Percentiles rank a stretch among this genome's conserved stretches.
phyloP scores from a whole-genome alignment of 1,140 invertebrate species.

The Aphelinus atriplicis region DNA sequence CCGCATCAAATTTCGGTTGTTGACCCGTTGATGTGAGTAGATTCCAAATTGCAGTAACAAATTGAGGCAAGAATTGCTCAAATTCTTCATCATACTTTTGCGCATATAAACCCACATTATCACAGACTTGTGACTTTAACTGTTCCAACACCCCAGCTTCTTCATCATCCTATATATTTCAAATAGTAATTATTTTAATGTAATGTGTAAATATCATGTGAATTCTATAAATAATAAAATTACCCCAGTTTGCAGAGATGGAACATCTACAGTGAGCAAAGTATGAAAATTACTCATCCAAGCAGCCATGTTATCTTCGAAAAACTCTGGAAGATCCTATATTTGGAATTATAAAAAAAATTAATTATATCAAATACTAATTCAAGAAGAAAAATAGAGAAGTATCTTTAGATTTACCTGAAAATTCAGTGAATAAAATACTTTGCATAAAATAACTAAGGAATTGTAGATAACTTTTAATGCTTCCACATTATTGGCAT shows the following conservation, averaged over 20 bases:
- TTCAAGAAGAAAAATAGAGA: slow-evolving; percentile 19
- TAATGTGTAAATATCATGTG: background rate
- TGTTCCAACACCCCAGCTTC: slow-evolving; percentile 91
- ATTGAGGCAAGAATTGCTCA: slow-evolving; percentile 83
- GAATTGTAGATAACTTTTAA: slow-evolving; percentile 91
- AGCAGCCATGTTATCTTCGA: slow-evolving; percentile 94
- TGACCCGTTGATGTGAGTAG: slow-evolving; percentile 85
- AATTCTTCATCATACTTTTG: slow-evolving; percentile 99
- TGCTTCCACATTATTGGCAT: slow-evolving; percentile 82
- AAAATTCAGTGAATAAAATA: slow-evolving; percentile 96
- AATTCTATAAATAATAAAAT: slow-evolving; percentile 26
- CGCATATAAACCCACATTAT: slow-evolving; percentile 94
- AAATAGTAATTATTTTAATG: background rate
- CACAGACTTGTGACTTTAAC: slow-evolving; percentile 93
- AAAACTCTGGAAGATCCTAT: slow-evolving; percentile 95
- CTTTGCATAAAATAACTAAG: slow-evolving; percentile 90
- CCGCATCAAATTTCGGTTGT: slow-evolving; percentile 91
- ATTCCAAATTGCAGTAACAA: slow-evolving; percentile 94
- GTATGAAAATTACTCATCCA: slow-evolving; percentile 94
- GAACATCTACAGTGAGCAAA: slow-evolving; percentile 82
- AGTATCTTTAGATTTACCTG: slow-evolving; percentile 69
- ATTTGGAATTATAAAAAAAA: slow-evolving; percentile 27
- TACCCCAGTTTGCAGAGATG: slow-evolving; percentile 74
- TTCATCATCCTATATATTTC: slow-evolving; percentile 77
- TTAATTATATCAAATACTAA: slow-evolving; percentile 18